These are phyloP conservation scores for Pelusios castaneus DNA, from an alignment of 2,113 vertebrate species.

Conservation along the genomic window DNA sequence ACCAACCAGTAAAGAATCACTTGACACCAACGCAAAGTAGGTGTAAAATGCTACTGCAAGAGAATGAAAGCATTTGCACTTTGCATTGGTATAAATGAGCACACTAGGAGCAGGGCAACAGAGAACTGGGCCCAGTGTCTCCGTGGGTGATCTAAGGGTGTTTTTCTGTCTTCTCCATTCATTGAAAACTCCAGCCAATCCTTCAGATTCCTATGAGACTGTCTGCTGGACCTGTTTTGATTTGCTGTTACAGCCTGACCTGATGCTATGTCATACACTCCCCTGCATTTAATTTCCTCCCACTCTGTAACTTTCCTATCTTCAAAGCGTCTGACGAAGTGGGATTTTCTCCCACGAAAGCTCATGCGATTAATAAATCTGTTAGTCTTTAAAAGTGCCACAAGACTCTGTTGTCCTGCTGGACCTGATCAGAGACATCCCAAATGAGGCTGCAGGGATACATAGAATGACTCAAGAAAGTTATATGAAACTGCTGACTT, in stretches of 20 bases:
- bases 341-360: no score
- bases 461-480: not conserved
- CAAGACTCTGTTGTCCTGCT: no score
- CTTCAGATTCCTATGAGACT: not conserved
- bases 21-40: not conserved
- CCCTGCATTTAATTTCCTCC: no score
- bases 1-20: no score
- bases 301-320: no score
- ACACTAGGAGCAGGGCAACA: not conserved
- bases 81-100: not conserved
- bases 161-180: not conserved
- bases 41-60: not conserved
- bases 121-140: not conserved
- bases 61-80: not conserved
- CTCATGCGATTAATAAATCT: no score
- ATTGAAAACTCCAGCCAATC: not conserved
- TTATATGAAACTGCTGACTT: not conserved
- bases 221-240: not conserved
- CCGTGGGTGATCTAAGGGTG: not conserved
- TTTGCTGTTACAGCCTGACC: no score
- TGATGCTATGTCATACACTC: no score
- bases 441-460: not conserved
- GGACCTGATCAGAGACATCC: not conserved
- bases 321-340: no score
- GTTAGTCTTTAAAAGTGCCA: no score